Conservation (phyloP, 2,888 invertebrate species). For the Cataglyphis livida region DNA sequence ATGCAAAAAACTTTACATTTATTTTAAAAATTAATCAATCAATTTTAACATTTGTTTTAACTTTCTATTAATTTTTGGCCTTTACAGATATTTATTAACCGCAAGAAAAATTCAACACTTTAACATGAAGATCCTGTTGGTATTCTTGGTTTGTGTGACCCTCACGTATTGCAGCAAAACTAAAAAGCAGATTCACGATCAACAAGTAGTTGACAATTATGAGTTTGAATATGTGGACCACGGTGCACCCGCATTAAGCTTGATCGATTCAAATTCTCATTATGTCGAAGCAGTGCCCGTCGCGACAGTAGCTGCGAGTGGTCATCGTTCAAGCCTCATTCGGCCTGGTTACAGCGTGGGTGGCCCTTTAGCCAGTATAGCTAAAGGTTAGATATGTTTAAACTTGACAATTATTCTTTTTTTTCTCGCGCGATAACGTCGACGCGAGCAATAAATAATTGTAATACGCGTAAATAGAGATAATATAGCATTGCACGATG, state of each 20-base stretch:
- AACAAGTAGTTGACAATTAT: conserved; percentile 61
- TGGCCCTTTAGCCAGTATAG: conserved; percentile 87
- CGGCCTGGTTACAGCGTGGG: conserved; percentile 90
- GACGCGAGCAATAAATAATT: too few relatives aligned
- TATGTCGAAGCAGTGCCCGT: conserved; percentile 69
- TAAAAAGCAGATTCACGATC: conserved; percentile 66
- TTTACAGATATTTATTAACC: conserved; percentile 9
- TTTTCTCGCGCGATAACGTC: too few relatives aligned
- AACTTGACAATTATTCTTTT: background rate
- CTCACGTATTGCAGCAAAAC: conserved; percentile 56
- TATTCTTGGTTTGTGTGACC: conserved; percentile 60
- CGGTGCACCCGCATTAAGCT: conserved; percentile 52
- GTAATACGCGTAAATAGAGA: too few relatives aligned
- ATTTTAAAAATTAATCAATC: background rate
- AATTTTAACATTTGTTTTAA: background rate
- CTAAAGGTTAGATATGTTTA: conserved; percentile 53
- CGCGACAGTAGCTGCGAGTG: conserved; percentile 64
- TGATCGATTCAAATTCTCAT: conserved; percentile 45
- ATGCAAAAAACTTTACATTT: background rate
- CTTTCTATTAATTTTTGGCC: background rate
- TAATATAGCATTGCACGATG: too few relatives aligned
- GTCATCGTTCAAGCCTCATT: conserved; percentile 69
- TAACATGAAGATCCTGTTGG: conserved; percentile 61
- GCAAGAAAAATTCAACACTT: background rate
- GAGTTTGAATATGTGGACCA: conserved; percentile 72